These are phyloP conservation scores for Melinaea marsaeus DNA, from an alignment of 2,888 invertebrate genomes.

Conservation along the genomic window DNA sequence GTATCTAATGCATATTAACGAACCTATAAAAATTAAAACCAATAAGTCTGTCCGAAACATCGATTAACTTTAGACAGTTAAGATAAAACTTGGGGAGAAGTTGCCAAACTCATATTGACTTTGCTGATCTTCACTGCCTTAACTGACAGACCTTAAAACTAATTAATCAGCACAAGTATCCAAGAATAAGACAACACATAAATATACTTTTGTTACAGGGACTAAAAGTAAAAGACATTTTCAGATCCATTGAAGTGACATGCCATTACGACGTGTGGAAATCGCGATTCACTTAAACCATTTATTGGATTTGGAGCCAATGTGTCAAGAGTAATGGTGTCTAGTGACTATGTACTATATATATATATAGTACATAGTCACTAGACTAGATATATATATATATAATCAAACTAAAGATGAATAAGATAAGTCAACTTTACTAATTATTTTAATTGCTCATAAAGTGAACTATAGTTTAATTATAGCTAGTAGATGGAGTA, in stretches of 20 bases:
- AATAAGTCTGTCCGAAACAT: neutral
- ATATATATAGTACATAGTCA: too few species aligned
- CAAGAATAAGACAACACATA: neutral
- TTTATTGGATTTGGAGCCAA: neutral
- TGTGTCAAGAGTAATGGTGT: neutral
- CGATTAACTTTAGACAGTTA: conserved; percentile 1
- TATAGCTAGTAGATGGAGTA: too few species aligned
- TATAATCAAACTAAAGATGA: too few species aligned
- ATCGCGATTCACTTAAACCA: neutral
- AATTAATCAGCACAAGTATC: neutral
- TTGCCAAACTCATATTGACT: neutral
- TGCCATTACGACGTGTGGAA: neutral
- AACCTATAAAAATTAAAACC: neutral
- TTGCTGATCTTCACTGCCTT: neutral
- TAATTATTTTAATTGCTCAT: too few species aligned
- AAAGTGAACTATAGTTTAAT: too few species aligned
- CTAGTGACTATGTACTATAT: too few species aligned
- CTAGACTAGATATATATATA: too few species aligned
- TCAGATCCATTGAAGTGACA: neutral
- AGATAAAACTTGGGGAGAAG: conserved; percentile 1
- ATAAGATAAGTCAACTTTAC: too few species aligned
- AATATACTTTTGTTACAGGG: neutral
- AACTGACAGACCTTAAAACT: neutral
- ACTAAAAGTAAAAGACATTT: neutral
- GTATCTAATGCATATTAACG: too few species aligned